Evolutionary conservation across 2,888 invertebrate species (phyloP), one percentile per base, ranked within the genome.

Genomic region (Cabera pusaria): DNA sequence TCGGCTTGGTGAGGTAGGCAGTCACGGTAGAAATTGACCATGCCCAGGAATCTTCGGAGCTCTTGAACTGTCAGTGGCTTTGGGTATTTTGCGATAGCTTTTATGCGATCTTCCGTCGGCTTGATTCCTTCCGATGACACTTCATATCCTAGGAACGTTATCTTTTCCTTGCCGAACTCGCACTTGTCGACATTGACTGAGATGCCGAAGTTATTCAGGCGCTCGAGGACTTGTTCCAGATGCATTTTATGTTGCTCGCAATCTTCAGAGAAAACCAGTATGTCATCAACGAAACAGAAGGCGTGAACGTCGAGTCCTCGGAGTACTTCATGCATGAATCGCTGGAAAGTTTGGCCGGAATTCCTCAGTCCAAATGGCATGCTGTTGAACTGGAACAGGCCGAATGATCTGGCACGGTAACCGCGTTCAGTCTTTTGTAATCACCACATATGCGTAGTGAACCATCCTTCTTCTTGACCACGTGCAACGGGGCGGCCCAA

Each of bases 1-100:
- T 28, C 14, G 1, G 42, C 42, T 1, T 74, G 65, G 1, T 63
- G 14, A 2, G 66, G 67, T 0, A 78, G 46, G 41, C 61, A 76
- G 1, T 49, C 34, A 1, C 75, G 33, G 22, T 65, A 63, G 32
- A 59, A 64, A 26, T 64, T 64, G 0, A 56, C 4, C 61, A 64
- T 64, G 0, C 58, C 57, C 6, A 52, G 7, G 23, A 55, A 59
- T 3, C 57, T 8, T 0, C 50, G 23, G 1, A 59, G 31, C 12
- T 39, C 31, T 6, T 36, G 39, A 2, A 49, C 43, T 0, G 48
- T 56, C 5, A 29, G 49, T 1, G 57, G 56, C 0, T 6, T 4
- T 5, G 51, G 45, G 18, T 29, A 52, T 0, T 43, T 19, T 2
- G 10, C 3, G 3, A 22, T 9, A 5, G 22, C 22, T 10, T 22